These are phyloP conservation scores for Henricia sp. DNA, from an alignment of 53 echinoderm and acorn worm genomes.

Conservation along the genomic window DNA sequence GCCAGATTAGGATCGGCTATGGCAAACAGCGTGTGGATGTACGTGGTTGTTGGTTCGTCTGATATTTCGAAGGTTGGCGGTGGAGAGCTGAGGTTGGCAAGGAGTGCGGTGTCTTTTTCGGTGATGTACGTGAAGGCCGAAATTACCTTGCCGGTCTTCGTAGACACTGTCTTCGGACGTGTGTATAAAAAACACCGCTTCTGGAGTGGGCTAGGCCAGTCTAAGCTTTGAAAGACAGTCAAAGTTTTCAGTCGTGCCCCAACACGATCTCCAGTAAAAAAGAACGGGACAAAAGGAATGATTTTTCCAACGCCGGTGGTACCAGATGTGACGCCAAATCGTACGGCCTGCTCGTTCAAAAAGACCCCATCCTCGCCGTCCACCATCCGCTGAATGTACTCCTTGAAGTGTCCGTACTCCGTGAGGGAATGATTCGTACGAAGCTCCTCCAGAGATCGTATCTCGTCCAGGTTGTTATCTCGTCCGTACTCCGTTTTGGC, in stretches of 20 bases:
- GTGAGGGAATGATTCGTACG: constrained; percentile 68
- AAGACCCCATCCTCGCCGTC: constrained; percentile 53
- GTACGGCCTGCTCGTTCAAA: neutral
- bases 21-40: constrained; percentile 21
- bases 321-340: constrained; percentile 68
- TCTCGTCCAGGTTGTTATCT: too few relatives aligned
- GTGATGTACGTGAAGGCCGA: constrained; percentile 31
- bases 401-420: constrained; percentile 66
- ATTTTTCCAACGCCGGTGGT: constrained; percentile 75
- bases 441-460: constrained; percentile 49
- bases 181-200: constrained; percentile 19
- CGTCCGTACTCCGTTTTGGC: too few relatives aligned
- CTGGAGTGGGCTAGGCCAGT: constrained; percentile 42
- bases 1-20: constrained; percentile 1
- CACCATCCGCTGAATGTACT: constrained; percentile 64
- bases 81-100: neutral
- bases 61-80: constrained; percentile 1
- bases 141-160: constrained; percentile 5
- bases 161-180: neutral
- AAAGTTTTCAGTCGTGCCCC: neutral
- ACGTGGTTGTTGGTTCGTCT: constrained; percentile 11
- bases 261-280: neutral
- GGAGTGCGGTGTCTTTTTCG: neutral
- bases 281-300: constrained; percentile 32
- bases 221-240: neutral